Evolutionary conservation across 1,140 invertebrate species (phyloP).

Genomic region (Trissolcus basalis): DNA sequence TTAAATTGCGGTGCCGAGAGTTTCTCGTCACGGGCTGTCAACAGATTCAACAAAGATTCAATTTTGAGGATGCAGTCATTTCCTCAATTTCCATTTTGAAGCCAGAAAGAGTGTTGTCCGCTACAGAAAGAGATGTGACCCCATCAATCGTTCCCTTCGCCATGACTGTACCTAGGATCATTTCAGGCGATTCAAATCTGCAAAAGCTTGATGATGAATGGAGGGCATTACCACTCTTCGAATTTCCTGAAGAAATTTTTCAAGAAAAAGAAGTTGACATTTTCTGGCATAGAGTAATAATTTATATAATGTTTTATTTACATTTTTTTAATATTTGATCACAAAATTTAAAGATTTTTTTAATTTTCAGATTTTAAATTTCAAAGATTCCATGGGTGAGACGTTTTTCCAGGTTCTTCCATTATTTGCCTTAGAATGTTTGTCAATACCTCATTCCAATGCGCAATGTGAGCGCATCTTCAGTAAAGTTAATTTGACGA

Average conservation of each 20-base stretch:
- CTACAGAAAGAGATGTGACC: constrained; percentile 5
- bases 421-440: constrained; percentile 18
- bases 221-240: constrained; percentile 30
- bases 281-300: constrained; percentile 1
- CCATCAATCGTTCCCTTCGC: constrained; percentile 22
- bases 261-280: constrained; percentile 10
- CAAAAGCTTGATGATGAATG: constrained; percentile 41
- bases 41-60: constrained; percentile 16
- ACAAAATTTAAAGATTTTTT: constrained; percentile 4
- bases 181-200: constrained; percentile 13
- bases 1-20: constrained; percentile 20
- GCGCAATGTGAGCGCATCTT: constrained; percentile 14
- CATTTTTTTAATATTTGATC: constrained; percentile 6
- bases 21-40: constrained; percentile 17
- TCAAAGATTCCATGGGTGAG: constrained; percentile 14
- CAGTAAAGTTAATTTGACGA: constrained; percentile 3
- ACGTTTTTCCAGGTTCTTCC: constrained; percentile 18
- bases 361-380: constrained; percentile 5
- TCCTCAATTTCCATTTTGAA: constrained; percentile 13
- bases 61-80: constrained; percentile 20
- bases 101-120: constrained; percentile 9
- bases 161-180: constrained; percentile 15
- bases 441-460: constrained; percentile 31
- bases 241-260: constrained; percentile 32
- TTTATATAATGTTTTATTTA: too few relatives aligned